Evolutionary conservation across 2,113 vertebrate genomes (phyloP).

Genomic region (Hyperopisus bebe): DNA sequence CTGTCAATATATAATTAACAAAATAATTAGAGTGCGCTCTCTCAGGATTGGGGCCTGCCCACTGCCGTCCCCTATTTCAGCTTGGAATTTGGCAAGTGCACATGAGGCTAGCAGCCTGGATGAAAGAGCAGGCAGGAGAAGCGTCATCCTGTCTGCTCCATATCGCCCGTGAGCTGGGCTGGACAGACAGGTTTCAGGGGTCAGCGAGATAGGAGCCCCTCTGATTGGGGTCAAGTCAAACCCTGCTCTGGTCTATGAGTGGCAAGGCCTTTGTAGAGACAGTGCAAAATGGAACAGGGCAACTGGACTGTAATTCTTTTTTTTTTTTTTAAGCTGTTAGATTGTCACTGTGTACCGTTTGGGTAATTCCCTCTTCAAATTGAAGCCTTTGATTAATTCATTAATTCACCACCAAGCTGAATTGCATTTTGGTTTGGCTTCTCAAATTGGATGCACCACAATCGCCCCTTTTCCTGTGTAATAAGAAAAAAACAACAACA

Average conservation of each 20-base stretch:
- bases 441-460: slow-evolving; percentile 56
- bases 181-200: slow-evolving; percentile 36
- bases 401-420: slow-evolving; percentile 60
- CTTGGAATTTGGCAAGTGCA: background rate
- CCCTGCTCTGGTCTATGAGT: slow-evolving; percentile 41
- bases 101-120: background rate
- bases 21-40: slow-evolving; percentile 54
- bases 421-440: slow-evolving; percentile 47
- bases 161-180: background rate
- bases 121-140: background rate
- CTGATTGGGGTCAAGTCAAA: slow-evolving; percentile 62
- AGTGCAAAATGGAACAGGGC: slow-evolving; percentile 50
- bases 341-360: slow-evolving; percentile 43
- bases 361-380: slow-evolving; percentile 37
- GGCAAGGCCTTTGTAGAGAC: slow-evolving; percentile 47
- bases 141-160: background rate
- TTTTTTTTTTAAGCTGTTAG: slow-evolving; percentile 57
- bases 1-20: slow-evolving; percentile 66
- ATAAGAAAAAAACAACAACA: slow-evolving; percentile 45
- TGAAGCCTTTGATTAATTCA: slow-evolving; percentile 57
- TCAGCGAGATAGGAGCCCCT: slow-evolving; percentile 60
- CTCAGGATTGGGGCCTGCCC: slow-evolving; percentile 43
- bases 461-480: slow-evolving; percentile 35
- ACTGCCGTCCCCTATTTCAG: slow-evolving; percentile 44
- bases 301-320: slow-evolving; percentile 64